Evolutionary conservation across 2,888 invertebrate species (phyloP).

Genomic region (Stenoptilia bipunctidactyla): DNA sequence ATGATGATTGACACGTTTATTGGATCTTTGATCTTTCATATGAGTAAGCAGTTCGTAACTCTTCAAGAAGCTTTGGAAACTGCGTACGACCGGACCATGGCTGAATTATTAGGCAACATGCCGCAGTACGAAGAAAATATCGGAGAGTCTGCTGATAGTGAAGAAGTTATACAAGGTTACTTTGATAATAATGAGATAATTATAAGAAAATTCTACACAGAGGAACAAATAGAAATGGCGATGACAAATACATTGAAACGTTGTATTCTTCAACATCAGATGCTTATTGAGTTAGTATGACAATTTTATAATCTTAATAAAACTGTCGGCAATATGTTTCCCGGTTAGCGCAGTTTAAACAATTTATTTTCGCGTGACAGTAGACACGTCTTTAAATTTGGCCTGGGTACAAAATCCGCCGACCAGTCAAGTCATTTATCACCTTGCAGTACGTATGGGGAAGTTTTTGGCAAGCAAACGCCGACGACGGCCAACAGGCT

Average conservation of each 20-base stretch:
- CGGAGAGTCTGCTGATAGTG: constrained; percentile 12
- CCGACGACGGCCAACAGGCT: constrained; percentile 26
- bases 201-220: constrained; percentile 28
- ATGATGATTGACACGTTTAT: constrained; percentile 61
- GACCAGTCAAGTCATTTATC: no score
- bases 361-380: no score
- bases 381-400: no score
- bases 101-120: constrained; percentile 17
- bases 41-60: constrained; percentile 51
- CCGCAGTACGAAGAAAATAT: constrained; percentile 16
- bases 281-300: constrained; percentile 41
- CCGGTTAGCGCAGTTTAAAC: no score
- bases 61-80: constrained; percentile 47
- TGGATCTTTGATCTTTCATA: constrained; percentile 52
- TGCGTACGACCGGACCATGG: constrained; percentile 44
- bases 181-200: constrained; percentile 28
- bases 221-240: constrained; percentile 37
- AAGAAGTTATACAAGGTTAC: constrained; percentile 11
- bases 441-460: neutral
- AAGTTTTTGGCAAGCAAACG: constrained; percentile 43
- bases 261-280: constrained; percentile 54
- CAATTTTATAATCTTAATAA: no score
- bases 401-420: no score
- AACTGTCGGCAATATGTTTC: no score
- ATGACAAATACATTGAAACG: constrained; percentile 34